These are phyloP conservation scores for Anableps anableps DNA, from an alignment of 2,797 vertebrate species.

Conservation along the genomic window DNA sequence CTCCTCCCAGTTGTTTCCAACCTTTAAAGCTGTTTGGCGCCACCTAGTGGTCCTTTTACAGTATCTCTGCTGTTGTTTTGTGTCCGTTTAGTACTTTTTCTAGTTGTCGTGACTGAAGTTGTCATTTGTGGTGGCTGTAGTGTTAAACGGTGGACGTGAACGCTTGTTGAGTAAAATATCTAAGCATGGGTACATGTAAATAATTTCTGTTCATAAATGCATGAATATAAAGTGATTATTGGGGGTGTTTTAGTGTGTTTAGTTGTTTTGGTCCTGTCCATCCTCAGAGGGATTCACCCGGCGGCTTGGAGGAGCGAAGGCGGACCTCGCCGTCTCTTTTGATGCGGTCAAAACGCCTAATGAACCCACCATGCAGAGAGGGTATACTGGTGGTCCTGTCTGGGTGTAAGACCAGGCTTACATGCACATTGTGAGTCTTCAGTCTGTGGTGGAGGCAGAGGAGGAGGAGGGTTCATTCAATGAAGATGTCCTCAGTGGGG, in stretches of 20 bases:
- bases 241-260: conserved; percentile 4
- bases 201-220: conserved; percentile 20
- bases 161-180: conserved; percentile 9
- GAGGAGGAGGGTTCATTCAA: conserved; percentile 84
- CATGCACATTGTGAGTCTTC: conserved; percentile 58
- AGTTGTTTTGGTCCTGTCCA: conserved; percentile 4
- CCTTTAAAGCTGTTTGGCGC: neutral
- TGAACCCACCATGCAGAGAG: conserved; percentile 78
- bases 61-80: neutral
- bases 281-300: conserved; percentile 36
- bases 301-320: conserved; percentile 28
- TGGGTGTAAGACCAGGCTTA: conserved; percentile 58
- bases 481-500: conserved; percentile 98
- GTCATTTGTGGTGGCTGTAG: neutral
- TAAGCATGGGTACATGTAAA: conserved; percentile 16
- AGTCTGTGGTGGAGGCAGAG: conserved; percentile 41
- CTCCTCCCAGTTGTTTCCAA: neutral
- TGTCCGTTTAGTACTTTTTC: neutral
- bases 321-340: conserved; percentile 37
- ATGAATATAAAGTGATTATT: conserved; percentile 23
- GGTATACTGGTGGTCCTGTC: conserved; percentile 63
- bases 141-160: neutral
- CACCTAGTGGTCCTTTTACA: neutral
- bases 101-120: neutral
- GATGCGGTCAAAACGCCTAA: conserved; percentile 56